Evolutionary conservation across 2,113 vertebrate species (phyloP).

Genomic region (Barnardius zonarius): DNA sequence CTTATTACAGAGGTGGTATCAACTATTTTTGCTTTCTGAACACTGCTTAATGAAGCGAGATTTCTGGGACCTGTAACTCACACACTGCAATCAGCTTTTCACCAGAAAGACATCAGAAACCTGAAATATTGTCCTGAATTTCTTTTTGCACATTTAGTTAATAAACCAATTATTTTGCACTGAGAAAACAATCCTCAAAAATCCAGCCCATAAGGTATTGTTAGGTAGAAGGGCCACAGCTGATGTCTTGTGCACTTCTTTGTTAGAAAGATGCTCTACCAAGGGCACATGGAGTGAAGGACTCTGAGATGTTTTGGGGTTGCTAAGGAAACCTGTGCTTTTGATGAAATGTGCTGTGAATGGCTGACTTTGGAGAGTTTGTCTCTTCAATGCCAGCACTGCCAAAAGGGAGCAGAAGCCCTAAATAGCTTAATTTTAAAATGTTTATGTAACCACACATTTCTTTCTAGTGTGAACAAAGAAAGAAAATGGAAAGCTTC

Average conservation of each 20-base stretch:
- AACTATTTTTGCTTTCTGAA: background rate
- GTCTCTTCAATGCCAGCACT: background rate
- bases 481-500: background rate
- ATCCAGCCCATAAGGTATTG: background rate
- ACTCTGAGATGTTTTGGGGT: background rate
- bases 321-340: background rate
- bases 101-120: background rate
- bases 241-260: background rate
- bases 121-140: background rate
- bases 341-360: background rate
- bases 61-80: background rate
- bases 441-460: background rate
- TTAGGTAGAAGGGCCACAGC: accelerated
- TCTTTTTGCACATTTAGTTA: background rate
- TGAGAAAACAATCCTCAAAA: background rate
- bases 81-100: background rate
- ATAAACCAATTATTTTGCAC: background rate
- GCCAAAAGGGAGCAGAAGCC: background rate
- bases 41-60: background rate
- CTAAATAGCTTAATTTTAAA: background rate
- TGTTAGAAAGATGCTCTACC: background rate
- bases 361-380: background rate
- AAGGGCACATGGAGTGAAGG: background rate
- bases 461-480: background rate
- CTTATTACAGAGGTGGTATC: background rate